A percentile compares a stretch with the other conserved stretches of the same genome.
phyloP scores from a whole-genome alignment of 2,888 invertebrate genomes.

The Drosophila setosimentum region DNA sequence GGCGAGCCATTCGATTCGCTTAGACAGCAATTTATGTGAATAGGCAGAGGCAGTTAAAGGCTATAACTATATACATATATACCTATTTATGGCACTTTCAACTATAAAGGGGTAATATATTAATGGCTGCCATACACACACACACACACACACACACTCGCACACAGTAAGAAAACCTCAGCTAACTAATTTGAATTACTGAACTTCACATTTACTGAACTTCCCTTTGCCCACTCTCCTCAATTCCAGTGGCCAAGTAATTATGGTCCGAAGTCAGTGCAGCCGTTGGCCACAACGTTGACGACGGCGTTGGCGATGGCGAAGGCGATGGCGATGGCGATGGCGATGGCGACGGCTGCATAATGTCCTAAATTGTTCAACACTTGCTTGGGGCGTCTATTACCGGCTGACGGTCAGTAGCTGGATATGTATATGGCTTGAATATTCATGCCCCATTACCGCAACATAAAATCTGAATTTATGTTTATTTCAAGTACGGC shows the following conservation, averaged over 20 bases:
- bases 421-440: slow-evolving; percentile 45
- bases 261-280: slow-evolving; percentile 64
- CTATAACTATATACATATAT: not conserved
- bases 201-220: slow-evolving; percentile 50
- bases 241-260: slow-evolving; percentile 47
- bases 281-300: slow-evolving; percentile 11
- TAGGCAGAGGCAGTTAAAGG: slow-evolving; percentile 6
- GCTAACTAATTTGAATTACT: slow-evolving; percentile 79
- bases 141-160: not conserved
- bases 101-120: slow-evolving; percentile 38
- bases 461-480: slow-evolving; percentile 64
- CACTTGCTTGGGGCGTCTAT: slow-evolving; percentile 71
- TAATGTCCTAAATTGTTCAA: slow-evolving; percentile 78
- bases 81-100: slow-evolving; percentile 15
- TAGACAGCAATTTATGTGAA: slow-evolving; percentile 69
- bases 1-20: slow-evolving; percentile 61
- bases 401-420: slow-evolving; percentile 44
- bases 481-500: slow-evolving; percentile 59
- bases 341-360: slow-evolving; percentile 52
- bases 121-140: slow-evolving; percentile 14
- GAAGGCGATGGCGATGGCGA: not conserved
- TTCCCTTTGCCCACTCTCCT: not conserved
- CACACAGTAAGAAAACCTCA: slow-evolving; percentile 20
- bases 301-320: slow-evolving; percentile 5
- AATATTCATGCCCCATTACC: slow-evolving; percentile 71